Percentiles rank a stretch among this genome's conserved stretches.
phyloP scores from a whole-genome alignment of 1,140 invertebrate species.

The Phortica variegata region DNA sequence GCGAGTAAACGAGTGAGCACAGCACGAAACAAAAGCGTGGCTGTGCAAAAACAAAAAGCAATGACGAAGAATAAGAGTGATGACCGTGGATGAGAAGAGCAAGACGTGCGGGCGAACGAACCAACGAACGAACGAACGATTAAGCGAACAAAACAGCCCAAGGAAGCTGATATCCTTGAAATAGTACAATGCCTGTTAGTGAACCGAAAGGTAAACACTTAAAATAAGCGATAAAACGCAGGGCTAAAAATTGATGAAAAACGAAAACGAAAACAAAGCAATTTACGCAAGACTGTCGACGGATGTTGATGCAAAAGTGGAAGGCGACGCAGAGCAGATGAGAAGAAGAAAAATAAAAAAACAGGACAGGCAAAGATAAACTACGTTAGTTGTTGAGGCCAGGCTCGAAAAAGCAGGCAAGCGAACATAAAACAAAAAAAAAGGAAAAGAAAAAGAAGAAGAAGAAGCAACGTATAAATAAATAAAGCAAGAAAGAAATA shows the following conservation, averaged over 20 bases:
- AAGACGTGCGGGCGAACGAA: no score
- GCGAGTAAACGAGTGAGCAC: neutral
- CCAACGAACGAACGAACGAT: no score
- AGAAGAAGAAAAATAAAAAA: conserved; percentile 8
- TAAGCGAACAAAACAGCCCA: no score
- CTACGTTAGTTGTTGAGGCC: no score
- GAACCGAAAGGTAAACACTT: conserved; percentile 25
- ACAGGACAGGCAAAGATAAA: conserved; percentile 41
- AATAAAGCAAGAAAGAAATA: no score
- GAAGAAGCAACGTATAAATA: no score
- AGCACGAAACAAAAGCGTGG: no score
- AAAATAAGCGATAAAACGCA: conserved; percentile 30
- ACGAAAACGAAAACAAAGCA: conserved; percentile 5
- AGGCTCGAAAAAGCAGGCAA: conserved; percentile 7
- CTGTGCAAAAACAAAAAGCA: conserved; percentile 20
- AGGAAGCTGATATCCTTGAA: conserved; percentile 50
- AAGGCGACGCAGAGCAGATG: no score
- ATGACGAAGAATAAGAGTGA: no score
- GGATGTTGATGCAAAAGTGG: neutral
- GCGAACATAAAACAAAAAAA: conserved; percentile 21
- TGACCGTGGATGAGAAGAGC: no score
- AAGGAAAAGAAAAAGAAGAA: no score
- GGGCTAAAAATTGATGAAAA: conserved; percentile 20
- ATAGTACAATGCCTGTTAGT: conserved; percentile 46
- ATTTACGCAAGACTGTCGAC: neutral